Conservation (phyloP, 2,113 vertebrate species). For the Centrocercus urophasianus region DNA sequence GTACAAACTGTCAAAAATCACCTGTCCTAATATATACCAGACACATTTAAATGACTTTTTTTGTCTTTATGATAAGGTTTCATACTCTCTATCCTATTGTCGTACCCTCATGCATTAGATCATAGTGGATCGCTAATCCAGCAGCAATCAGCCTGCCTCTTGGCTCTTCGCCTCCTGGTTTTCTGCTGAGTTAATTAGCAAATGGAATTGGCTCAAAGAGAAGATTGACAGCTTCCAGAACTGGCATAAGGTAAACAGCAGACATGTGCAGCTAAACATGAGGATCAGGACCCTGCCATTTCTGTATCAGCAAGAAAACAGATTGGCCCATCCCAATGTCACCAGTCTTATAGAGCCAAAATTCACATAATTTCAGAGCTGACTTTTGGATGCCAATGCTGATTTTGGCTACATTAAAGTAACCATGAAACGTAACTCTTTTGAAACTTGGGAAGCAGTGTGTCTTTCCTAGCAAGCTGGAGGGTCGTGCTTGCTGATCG, state of each 20-base stretch:
- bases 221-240: not conserved
- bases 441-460: not conserved
- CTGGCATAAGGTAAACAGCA: not conserved
- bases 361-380: not conserved
- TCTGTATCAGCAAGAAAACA: not conserved
- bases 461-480: not conserved
- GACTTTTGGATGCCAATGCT: not conserved
- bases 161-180: not conserved
- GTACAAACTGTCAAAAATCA: not conserved
- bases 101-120: not conserved
- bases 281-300: not conserved
- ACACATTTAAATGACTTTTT: not conserved
- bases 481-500: not conserved
- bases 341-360: not conserved
- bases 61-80: not conserved
- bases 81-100: not conserved
- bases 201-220: not conserved
- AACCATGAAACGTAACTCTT: not conserved
- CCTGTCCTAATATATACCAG: not conserved
- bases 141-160: not conserved
- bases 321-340: not conserved
- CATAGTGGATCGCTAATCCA: not conserved
- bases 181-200: not conserved
- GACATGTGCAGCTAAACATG: not conserved
- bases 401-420: not conserved